A percentile compares a stretch with the other conserved stretches of the same genome.
Evolutionary conservation across 2,113 vertebrate genomes (phyloP).

Genomic region (Engystomops pustulosus): DNA sequence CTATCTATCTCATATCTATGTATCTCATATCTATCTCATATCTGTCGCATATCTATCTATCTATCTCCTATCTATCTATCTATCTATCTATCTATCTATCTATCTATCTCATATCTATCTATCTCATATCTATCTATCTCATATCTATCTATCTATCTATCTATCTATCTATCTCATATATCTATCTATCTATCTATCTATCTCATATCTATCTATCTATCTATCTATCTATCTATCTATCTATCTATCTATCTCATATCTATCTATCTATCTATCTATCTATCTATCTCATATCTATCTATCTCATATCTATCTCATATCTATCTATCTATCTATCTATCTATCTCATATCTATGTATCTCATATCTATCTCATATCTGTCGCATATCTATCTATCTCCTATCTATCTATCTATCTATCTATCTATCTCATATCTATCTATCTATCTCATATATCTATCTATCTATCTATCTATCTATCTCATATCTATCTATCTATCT

Average conservation of each 20-base stretch:
- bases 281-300: neutral
- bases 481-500: slow-evolving; percentile 9
- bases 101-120: no score
- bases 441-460: slow-evolving; percentile 15
- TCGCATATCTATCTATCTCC: no score
- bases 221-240: neutral
- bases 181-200: neutral
- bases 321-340: neutral
- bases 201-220: slow-evolving; percentile 3
- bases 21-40: neutral
- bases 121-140: no score
- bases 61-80: neutral
- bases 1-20: slow-evolving; percentile 18
- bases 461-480: no score
- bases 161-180: neutral
- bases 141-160: no score
- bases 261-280: slow-evolving; percentile 16
- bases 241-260: slow-evolving; percentile 19
- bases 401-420: no score
- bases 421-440: neutral
- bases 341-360: neutral
- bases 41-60: neutral
- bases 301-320: neutral
- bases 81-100: no score
- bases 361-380: neutral